These are phyloP conservation scores for Pachyramphus minor DNA, from an alignment of 2,113 vertebrate genomes.

Conservation along the genomic window DNA sequence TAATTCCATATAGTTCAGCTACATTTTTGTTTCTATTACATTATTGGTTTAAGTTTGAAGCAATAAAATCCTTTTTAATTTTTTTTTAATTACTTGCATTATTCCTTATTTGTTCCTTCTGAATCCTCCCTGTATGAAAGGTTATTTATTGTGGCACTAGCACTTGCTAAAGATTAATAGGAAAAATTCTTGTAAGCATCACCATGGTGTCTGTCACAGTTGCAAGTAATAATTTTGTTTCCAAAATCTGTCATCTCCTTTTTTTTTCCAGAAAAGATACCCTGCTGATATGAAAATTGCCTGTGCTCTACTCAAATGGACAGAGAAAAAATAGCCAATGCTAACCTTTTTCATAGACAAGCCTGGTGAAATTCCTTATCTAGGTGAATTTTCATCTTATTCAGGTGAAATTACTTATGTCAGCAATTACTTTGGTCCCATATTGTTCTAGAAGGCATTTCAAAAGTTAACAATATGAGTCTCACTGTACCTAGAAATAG, in stretches of 20 bases:
- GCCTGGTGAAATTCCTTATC: not conserved
- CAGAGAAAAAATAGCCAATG: not conserved
- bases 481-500: not conserved
- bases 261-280: slow-evolving; percentile 25
- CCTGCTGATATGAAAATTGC: slow-evolving; percentile 64
- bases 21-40: not conserved
- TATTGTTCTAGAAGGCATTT: not conserved
- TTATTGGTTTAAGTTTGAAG: slow-evolving; percentile 57
- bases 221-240: slow-evolving; percentile 74
- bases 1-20: not conserved
- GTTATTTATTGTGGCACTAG: slow-evolving; percentile 71
- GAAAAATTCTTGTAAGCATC: slow-evolving; percentile 70
- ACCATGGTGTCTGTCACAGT: slow-evolving; percentile 67
- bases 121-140: slow-evolving; percentile 66
- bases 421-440: not conserved
- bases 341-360: not conserved
- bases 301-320: slow-evolving; percentile 16
- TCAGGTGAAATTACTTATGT: not conserved
- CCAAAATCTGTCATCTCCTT: slow-evolving; percentile 46
- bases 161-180: slow-evolving; percentile 70
- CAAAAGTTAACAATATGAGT: not conserved
- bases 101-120: slow-evolving; percentile 66
- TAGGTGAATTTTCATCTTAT: not conserved
- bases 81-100: slow-evolving; percentile 58
- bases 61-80: slow-evolving; percentile 64